Conservation (phyloP, 2,113 vertebrate species). For the Cynopterus brachyotis region DNA sequence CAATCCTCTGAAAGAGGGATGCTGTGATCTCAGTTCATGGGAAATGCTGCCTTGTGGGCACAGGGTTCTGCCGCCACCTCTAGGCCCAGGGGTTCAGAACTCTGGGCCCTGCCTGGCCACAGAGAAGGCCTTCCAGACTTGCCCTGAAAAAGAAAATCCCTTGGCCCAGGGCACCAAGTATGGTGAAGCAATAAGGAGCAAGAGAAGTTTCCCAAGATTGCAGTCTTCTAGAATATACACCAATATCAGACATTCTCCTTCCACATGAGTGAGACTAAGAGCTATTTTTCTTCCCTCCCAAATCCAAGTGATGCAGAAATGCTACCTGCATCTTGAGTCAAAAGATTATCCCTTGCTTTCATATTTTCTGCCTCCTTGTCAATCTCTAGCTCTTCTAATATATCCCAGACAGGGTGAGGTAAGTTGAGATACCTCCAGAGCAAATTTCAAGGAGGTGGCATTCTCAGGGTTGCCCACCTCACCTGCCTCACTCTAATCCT, state of each 20-base stretch:
- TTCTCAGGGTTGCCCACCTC: neutral
- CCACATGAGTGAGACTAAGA: neutral
- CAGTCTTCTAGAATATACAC: neutral
- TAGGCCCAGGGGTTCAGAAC: neutral
- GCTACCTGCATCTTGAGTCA: fast-evolving
- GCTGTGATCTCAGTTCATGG: neutral
- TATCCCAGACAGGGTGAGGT: neutral
- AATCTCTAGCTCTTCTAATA: neutral
- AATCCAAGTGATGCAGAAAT: neutral
- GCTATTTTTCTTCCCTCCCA: neutral
- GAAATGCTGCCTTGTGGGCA: neutral
- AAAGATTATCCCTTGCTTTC: neutral
- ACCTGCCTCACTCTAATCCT: neutral
- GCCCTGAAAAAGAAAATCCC: neutral
- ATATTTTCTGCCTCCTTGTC: neutral
- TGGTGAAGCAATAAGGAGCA: neutral
- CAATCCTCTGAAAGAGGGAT: too few relatives aligned
- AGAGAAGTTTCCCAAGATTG: too few relatives aligned
- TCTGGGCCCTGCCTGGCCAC: fast-evolving
- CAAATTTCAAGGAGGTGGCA: neutral
- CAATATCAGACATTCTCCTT: neutral
- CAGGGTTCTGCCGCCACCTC: neutral
- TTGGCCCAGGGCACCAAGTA: fast-evolving
- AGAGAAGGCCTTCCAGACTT: neutral
- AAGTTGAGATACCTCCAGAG: too few relatives aligned